Conservation (phyloP, 2,888 invertebrate genomes). For the Drosophila neonasuta region DNA sequence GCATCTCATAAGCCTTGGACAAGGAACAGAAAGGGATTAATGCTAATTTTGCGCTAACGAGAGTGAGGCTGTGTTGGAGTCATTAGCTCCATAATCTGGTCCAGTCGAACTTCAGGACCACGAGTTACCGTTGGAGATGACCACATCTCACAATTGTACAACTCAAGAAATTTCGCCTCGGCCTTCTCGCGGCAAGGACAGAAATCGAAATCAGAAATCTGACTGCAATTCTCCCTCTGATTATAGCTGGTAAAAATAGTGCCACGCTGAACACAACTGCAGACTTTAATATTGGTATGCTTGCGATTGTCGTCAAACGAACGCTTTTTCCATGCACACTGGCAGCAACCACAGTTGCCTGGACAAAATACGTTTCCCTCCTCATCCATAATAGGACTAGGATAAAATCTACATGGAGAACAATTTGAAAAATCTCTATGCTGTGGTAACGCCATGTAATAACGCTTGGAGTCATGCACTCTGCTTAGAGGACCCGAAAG, state of each 20-base stretch:
- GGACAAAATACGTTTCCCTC: constrained; percentile 75
- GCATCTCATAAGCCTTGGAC: constrained; percentile 30
- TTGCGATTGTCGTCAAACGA: constrained; percentile 43
- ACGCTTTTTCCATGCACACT: constrained; percentile 74
- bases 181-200: constrained; percentile 80
- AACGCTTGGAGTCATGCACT: constrained; percentile 19
- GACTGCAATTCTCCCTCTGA: constrained; percentile 52
- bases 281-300: constrained; percentile 72
- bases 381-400: constrained; percentile 75
- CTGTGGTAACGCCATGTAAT: constrained; percentile 72
- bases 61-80: constrained; percentile 3
- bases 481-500: background rate
- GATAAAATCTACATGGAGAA: constrained; percentile 68
- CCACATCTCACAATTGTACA: constrained; percentile 74
- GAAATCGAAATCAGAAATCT: constrained; percentile 71
- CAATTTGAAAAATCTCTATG: constrained; percentile 75
- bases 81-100: constrained; percentile 64
- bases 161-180: constrained; percentile 74
- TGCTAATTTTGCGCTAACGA: background rate
- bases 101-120: constrained; percentile 56
- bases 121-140: constrained; percentile 30
- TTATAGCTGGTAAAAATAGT: constrained; percentile 63
- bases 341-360: constrained; percentile 77
- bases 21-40: constrained; percentile 6
- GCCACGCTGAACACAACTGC: constrained; percentile 70